These are phyloP conservation scores for Scaptomyza caliginosa DNA, from an alignment of 2,888 invertebrate genomes.

Conservation along the genomic window DNA sequence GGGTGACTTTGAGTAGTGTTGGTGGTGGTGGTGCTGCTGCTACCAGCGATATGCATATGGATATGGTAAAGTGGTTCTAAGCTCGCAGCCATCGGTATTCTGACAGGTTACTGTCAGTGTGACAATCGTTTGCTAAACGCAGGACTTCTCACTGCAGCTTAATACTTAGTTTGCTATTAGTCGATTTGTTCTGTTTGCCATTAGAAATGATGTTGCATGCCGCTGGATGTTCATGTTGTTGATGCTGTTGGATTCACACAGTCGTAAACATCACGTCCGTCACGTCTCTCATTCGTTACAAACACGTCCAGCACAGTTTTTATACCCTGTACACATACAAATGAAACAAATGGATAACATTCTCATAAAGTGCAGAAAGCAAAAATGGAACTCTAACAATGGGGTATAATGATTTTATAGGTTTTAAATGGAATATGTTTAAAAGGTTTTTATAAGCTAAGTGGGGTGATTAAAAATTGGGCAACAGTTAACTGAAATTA, in stretches of 20 bases:
- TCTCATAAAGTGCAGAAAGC: background rate
- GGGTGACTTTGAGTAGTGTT: constrained; percentile 41
- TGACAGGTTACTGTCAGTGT: constrained; percentile 6
- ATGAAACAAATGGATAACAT: background rate
- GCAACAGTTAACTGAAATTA: background rate
- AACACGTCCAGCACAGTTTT: constrained; percentile 19
- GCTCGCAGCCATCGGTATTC: background rate
- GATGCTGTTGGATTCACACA: constrained; percentile 23
- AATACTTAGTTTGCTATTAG: constrained; percentile 67
- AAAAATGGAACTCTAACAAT: background rate
- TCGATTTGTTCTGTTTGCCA: constrained; percentile 41
- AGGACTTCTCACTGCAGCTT: constrained; percentile 20
- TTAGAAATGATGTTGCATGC: constrained; percentile 35
- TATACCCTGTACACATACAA: constrained; percentile 11
- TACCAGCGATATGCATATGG: constrained; percentile 55
- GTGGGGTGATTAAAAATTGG: no score
- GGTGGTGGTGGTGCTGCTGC: background rate
- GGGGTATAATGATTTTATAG: background rate
- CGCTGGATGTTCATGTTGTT: constrained; percentile 11
- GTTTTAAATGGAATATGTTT: background rate
- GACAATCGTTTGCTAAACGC: constrained; percentile 12
- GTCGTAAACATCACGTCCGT: constrained; percentile 72
- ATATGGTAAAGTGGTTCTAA: constrained; percentile 34
- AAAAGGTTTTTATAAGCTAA: background rate
- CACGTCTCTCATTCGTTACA: constrained; percentile 62